Evolutionary conservation across 2,888 invertebrate species (phyloP).

Genomic region (Diogma glabrata): DNA sequence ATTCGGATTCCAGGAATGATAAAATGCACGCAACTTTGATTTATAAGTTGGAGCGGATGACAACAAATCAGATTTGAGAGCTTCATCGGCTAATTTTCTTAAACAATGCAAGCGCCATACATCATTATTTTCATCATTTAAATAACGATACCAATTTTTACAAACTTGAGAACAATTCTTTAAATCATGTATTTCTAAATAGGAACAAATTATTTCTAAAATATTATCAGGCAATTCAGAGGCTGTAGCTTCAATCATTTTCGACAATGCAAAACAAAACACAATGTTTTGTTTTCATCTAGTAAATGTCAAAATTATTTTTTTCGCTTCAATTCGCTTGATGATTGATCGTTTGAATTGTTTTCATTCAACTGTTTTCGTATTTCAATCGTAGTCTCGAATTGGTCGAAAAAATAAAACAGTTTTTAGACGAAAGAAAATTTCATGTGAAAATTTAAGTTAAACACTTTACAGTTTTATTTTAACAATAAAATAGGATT

Average conservation of each 20-base stretch:
- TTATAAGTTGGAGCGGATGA: conserved; percentile 82
- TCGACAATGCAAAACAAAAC: conserved; percentile 12
- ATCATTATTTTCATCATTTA: conserved; percentile 89
- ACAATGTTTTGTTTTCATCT: too few species aligned
- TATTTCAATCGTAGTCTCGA: too few species aligned
- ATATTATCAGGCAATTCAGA: conserved; percentile 64
- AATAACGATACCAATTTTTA: conserved; percentile 81
- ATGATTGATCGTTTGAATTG: too few species aligned
- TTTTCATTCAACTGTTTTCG: too few species aligned
- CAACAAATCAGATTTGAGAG: conserved; percentile 80
- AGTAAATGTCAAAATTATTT: too few species aligned
- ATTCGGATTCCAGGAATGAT: conserved; percentile 93
- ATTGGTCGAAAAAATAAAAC: too few species aligned
- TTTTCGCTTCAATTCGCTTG: too few species aligned
- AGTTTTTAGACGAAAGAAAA: too few species aligned
- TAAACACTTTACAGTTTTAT: too few species aligned
- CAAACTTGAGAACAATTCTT: conserved; percentile 85
- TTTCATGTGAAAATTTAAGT: too few species aligned
- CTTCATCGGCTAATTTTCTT: conserved; percentile 71
- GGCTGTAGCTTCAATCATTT: conserved; percentile 48
- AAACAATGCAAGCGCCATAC: conserved; percentile 89
- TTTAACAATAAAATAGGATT: too few species aligned
- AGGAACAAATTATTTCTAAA: conserved; percentile 84
- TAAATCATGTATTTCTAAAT: conserved; percentile 74
- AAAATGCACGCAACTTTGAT: conserved; percentile 85